Evolutionary conservation across 2,888 invertebrate species (phyloP).

Genomic region (Aphodius sticticus): DNA sequence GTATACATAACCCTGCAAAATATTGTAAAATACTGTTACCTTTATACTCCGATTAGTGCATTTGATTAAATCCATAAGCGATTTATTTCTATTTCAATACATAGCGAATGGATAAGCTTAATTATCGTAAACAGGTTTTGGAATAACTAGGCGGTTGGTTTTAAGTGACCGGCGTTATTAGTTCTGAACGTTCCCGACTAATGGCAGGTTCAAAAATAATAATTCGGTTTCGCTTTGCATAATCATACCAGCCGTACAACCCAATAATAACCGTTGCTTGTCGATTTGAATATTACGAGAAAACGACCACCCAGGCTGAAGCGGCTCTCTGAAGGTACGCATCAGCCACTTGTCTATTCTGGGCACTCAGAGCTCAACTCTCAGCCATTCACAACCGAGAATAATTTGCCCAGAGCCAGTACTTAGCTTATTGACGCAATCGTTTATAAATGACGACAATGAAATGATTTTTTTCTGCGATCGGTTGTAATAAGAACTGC

Average conservation of each 20-base stretch:
- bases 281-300: conserved; percentile 4
- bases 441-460: no score
- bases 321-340: background rate
- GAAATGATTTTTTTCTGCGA: no score
- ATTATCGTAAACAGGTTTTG: background rate
- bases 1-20: no score
- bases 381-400: background rate
- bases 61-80: no score
- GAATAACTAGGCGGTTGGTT: background rate
- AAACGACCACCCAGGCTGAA: background rate
- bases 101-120: background rate
- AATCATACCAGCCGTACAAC: background rate
- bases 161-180: background rate
- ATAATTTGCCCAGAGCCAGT: background rate
- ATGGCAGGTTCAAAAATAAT: background rate
- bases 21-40: no score
- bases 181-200: background rate
- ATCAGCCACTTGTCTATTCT: background rate
- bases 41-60: no score
- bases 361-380: background rate
- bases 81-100: background rate
- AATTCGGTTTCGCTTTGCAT: background rate
- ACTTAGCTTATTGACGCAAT: background rate
- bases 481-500: background rate
- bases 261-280: background rate